Percentiles rank a stretch among this genome's conserved stretches.
phyloP scores from a whole-genome alignment of 2,888 invertebrate genomes.

The Bellardia pandia region DNA sequence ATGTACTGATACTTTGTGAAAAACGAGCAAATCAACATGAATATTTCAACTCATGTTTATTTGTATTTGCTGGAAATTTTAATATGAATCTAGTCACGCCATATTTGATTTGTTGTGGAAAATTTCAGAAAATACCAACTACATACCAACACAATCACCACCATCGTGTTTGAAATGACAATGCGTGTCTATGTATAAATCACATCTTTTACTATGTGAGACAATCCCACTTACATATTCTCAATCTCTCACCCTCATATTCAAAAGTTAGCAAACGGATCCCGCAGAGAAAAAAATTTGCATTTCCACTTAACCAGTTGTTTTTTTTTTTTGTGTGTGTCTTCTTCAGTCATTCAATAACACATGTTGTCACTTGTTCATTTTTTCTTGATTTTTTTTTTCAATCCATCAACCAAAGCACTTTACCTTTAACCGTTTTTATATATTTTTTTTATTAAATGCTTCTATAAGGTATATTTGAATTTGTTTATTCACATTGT shows the following conservation, averaged over 20 bases:
- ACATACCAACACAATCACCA: slow-evolving; percentile 35
- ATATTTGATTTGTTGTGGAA: slow-evolving; percentile 70
- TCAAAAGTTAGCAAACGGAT: not conserved
- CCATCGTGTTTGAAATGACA: slow-evolving; percentile 54
- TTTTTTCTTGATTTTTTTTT: slow-evolving; percentile 7
- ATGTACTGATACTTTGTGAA: not conserved
- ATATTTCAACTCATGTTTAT: slow-evolving; percentile 64
- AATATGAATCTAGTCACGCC: slow-evolving; percentile 70
- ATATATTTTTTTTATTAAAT: not conserved
- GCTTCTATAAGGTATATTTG: not conserved
- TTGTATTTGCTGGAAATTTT: slow-evolving; percentile 62
- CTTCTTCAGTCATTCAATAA: slow-evolving; percentile 26
- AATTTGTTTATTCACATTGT: not conserved
- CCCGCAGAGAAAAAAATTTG: slow-evolving; percentile 43
- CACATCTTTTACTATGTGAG: slow-evolving; percentile 37
- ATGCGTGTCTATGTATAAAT: slow-evolving; percentile 57
- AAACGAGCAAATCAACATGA: slow-evolving; percentile 57
- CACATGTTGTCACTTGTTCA: slow-evolving; percentile 40
- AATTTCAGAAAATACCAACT: slow-evolving; percentile 55
- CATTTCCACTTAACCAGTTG: slow-evolving; percentile 53
- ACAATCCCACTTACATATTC: slow-evolving; percentile 8
- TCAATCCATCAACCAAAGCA: slow-evolving; percentile 22
- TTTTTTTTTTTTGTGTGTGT: slow-evolving; percentile 27
- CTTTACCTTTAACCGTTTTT: slow-evolving; percentile 32
- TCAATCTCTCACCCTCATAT: not conserved